Base-by-base conservation (phyloP, 53 echinoderm and acorn worm species). In the Holothuria scabra region DNA sequence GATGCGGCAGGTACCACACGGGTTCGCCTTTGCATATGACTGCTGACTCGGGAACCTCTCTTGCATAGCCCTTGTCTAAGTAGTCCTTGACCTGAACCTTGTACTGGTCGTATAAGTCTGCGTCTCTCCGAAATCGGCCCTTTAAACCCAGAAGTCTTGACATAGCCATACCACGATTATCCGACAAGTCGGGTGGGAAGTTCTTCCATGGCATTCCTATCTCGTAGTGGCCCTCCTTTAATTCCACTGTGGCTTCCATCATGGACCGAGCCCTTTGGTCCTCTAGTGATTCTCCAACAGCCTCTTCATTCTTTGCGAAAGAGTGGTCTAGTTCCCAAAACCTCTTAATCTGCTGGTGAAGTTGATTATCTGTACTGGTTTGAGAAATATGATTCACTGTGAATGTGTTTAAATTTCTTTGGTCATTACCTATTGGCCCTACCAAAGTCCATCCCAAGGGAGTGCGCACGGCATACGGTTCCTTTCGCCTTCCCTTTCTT, bases 31-130 rank as follows among this genome's bases (percentile, higher is more conserved):
- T n/a, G 13, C 8, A 3, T 1, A 14, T 0, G 1, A 13, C 66
- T 1, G 3, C 1, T n/a, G 60, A 14, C 14, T 58, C 14, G 14
- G 14, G 14, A 22, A 78, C 37, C 16, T 66, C 44, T 32, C 65
- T 44, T 48, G 91, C 85, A 85, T 88, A 85, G 9, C 88, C 88
- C 46, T 86, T 86, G 44, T 85, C 85, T 12, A 91, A 37, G 28
- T 88, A 85, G 5, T 75, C 81, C 21, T 72, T 35, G 37, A 88
- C 84, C 46, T 69, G 78, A 14, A 41, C 84, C 19, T 58, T 70
- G 57, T 91, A 88, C 37, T 72, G n/a, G n/a, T n/a, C n/a, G n/a
- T n/a, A n/a, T n/a, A n/a, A n/a, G n/a, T n/a, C 76, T 34, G 24
- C n/a, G n/a, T n/a, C n/a, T n/a, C n/a, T n/a, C n/a, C n/a, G n/a